A percentile compares a stretch with the other conserved stretches of the same genome.
Evolutionary conservation across 2,888 invertebrate species (phyloP).

Genomic region (Sylvicola cinctus): DNA sequence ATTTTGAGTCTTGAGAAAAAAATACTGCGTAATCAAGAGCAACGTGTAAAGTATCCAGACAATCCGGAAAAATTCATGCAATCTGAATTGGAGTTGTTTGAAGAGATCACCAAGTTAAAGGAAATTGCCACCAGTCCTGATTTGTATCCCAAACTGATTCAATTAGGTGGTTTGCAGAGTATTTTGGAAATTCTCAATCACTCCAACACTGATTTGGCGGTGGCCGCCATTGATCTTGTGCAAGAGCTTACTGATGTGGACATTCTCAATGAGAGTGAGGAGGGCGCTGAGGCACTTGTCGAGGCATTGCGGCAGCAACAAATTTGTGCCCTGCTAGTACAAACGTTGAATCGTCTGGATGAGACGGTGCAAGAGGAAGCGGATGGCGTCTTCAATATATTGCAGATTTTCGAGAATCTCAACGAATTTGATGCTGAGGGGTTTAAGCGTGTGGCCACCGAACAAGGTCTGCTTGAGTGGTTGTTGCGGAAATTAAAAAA

Average conservation of each 20-base stretch:
- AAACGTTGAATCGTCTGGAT: conserved; percentile 83
- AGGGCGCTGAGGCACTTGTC: conserved; percentile 72
- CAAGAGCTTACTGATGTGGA: conserved; percentile 93
- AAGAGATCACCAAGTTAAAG: conserved; percentile 73
- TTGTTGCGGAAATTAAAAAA: conserved; percentile 69
- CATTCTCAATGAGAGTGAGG: conserved; percentile 82
- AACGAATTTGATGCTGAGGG: conserved; percentile 76
- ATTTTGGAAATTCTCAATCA: conserved; percentile 83
- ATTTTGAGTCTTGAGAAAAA: conserved; percentile 87
- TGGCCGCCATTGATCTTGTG: conserved; percentile 31
- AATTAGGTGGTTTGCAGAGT: conserved; percentile 72
- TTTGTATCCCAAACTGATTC: conserved; percentile 77
- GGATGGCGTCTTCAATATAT: conserved; percentile 88
- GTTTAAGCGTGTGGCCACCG: conserved; percentile 64
- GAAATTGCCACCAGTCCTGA: conserved; percentile 89
- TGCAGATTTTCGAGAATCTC: conserved; percentile 82
- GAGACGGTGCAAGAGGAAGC: conserved; percentile 84
- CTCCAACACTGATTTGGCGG: conserved; percentile 63
- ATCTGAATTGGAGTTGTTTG: conserved; percentile 85
- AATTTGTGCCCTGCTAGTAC: conserved; percentile 71
- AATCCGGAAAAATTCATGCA: conserved; percentile 97
- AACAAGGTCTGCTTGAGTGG: conserved; percentile 84
- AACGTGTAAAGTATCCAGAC: conserved; percentile 96
- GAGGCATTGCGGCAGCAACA: conserved; percentile 79
- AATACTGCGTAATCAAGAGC: conserved; percentile 84